Conservation (phyloP, 2,888 invertebrate genomes). For the Rhogogaster chlorosoma region DNA sequence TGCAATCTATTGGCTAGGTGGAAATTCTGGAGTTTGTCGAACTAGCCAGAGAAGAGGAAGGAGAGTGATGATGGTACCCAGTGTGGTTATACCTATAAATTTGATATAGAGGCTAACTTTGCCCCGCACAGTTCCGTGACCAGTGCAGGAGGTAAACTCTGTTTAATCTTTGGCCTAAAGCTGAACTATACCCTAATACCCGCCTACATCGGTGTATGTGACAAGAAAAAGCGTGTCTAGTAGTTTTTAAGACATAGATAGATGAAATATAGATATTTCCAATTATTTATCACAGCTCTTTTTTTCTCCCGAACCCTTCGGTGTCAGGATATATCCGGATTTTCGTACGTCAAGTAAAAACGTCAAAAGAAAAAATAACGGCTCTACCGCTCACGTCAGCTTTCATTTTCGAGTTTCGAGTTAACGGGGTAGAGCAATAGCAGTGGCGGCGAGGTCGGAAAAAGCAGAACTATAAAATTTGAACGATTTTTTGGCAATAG, state of each 20-base stretch:
- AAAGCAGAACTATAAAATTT: not conserved
- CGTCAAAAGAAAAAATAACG: not conserved
- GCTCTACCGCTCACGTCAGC: not conserved
- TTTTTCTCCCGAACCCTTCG: not conserved
- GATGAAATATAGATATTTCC: not conserved
- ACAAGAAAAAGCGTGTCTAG: not conserved
- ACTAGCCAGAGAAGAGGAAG: not conserved
- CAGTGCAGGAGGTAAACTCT: not conserved
- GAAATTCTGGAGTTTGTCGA: constrained; percentile 15
- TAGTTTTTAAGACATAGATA: not conserved
- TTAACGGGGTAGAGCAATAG: not conserved
- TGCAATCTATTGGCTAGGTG: constrained; percentile 16
- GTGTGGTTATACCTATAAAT: not conserved
- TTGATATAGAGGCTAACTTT: not conserved
- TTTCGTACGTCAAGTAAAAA: not conserved
- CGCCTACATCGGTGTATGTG: not conserved
- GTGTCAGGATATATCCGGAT: not conserved
- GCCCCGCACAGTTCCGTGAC: not conserved
- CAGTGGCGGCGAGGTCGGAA: not conserved
- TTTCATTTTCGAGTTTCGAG: not conserved
- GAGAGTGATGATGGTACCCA: not conserved
- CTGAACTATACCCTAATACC: not conserved
- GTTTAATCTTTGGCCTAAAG: constrained; percentile 9
- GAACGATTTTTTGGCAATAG: not conserved
- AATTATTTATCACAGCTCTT: not conserved